Conservation (phyloP, 2,797 vertebrate genomes). For the Sebastiscus albofasciatus region DNA sequence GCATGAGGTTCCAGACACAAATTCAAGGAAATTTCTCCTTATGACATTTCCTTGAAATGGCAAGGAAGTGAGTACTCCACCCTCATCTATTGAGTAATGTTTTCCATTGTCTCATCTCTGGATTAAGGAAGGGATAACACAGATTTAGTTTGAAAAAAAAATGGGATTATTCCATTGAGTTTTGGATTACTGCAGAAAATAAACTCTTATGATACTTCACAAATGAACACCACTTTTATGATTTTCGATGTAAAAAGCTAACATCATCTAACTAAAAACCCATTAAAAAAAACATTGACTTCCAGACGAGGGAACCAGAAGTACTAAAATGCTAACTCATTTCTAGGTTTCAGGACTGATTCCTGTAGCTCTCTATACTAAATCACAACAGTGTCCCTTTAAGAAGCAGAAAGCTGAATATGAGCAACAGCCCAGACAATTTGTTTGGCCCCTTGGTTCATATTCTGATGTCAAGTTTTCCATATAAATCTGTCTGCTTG, state of each 20-base stretch:
- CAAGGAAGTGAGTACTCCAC: constrained; percentile 26
- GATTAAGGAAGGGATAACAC: background rate
- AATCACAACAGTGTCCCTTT: background rate
- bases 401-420: background rate
- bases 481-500: background rate
- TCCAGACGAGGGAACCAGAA: too few species aligned
- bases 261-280: too few species aligned
- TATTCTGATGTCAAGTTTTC: background rate
- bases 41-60: constrained; percentile 11
- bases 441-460: background rate
- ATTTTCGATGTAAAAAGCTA: too few species aligned
- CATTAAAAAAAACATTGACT: too few species aligned
- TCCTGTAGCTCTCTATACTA: background rate
- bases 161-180: too few species aligned
- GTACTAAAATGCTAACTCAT: too few species aligned
- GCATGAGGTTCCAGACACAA: background rate
- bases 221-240: too few species aligned
- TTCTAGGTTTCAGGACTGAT: too few species aligned
- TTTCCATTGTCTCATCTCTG: background rate
- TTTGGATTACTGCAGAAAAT: too few species aligned
- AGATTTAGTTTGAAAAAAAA: too few species aligned
- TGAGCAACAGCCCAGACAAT: background rate
- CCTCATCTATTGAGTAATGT: background rate
- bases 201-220: too few species aligned
- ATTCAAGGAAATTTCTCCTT: background rate